phyloP scores from a whole-genome alignment of 2,113 vertebrate genomes.

The Peromyscus polionotus region DNA sequence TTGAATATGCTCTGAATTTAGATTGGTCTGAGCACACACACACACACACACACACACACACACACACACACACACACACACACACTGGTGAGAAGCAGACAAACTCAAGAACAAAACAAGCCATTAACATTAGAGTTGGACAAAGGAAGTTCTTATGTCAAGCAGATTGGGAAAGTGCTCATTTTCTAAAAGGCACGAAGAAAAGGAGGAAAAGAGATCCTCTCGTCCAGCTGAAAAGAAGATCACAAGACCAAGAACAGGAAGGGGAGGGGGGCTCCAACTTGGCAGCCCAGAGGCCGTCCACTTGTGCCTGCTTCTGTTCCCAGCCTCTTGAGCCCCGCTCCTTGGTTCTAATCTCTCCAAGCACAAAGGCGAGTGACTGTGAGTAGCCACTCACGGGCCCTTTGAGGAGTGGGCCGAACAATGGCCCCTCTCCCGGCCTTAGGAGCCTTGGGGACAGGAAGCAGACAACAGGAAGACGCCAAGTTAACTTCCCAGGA shows the following conservation, averaged over 20 bases:
- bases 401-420: conserved; percentile 40
- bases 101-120: conserved; percentile 76
- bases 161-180: conserved; percentile 69
- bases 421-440: conserved; percentile 57
- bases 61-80: not conserved
- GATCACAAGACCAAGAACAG: not conserved
- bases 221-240: conserved; percentile 51
- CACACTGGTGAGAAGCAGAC: conserved; percentile 5
- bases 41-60: not conserved
- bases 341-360: conserved; percentile 70
- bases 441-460: not conserved
- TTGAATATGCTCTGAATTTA: conserved; percentile 34
- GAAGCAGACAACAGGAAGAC: not conserved
- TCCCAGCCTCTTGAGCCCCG: conserved; percentile 56
- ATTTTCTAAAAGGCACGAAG: conserved; percentile 46
- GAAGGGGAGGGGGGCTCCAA: conserved; percentile 13
- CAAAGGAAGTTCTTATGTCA: conserved; percentile 73
- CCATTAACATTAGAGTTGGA: conserved; percentile 52
- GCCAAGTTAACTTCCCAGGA: not conserved
- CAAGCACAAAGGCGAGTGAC: conserved; percentile 55
- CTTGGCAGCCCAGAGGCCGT: not conserved
- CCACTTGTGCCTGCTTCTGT: conserved; percentile 48
- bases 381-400: conserved; percentile 62
- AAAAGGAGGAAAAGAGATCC: conserved; percentile 54
- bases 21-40: not conserved